Evolutionary conservation across 2,113 vertebrate genomes (phyloP), one percentile per base, ranked within the genome.

Genomic region (Dolichotis patagonum): DNA sequence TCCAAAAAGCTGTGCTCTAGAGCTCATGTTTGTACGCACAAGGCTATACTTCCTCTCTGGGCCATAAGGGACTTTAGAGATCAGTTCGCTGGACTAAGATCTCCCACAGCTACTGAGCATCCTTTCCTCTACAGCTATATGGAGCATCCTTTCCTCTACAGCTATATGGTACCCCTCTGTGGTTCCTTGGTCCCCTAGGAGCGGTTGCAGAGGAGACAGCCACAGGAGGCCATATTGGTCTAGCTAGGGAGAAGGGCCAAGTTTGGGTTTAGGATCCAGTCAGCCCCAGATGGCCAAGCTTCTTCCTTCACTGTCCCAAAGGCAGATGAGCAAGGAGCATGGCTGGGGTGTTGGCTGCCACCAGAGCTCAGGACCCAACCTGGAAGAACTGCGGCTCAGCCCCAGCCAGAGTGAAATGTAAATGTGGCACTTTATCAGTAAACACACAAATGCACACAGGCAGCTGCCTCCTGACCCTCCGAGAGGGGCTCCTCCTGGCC

Each of bases 81-180:
- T 30, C 49, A 4, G 30, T 43, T 49, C 0, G 0, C 35, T 41
- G 54, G 19, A 7, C 43, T 32, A 0, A 5, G 30, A 3, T 41
- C 62, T 84, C n/a, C 84, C 3, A 4, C 17, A 49, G 30, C n/a
- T 26, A 0, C 35, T 17, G 24, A 35, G n/a, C 0, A 0, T n/a
- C 86, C 69, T 71, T 52, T 91, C 28, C 9, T 26, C 6, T 14
- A 32, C 54, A 75, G 75, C 81, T 11, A 0, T 20, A 0, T 6
- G 2, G 6, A 35, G n/a, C 0, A 0, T n/a, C 86, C 69, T 71
- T 52, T 91, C 28, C 9, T 26, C 6, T 14, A 32, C 54, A 75
- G 75, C 81, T 11, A 0, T 20, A 0, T 6, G 2, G 6, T 20
- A 24, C 38, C 65, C 60, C 13, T 26, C 4, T 10, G 41, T 38